Evolutionary conservation across 2,888 invertebrate genomes (phyloP).

Genomic region (Drosophila putrida): DNA sequence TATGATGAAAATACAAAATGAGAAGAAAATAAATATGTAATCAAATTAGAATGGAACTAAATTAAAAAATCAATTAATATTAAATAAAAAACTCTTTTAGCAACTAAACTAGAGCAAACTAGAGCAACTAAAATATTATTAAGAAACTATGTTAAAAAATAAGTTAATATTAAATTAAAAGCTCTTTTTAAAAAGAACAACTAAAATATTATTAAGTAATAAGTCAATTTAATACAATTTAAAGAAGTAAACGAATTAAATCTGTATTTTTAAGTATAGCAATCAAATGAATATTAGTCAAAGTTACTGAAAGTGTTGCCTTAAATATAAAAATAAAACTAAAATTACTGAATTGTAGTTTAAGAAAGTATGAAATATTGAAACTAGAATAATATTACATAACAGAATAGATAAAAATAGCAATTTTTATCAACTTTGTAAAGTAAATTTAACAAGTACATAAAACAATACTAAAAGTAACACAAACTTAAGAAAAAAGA

Average conservation of each 20-base stretch:
- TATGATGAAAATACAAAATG: slow-evolving; percentile 22
- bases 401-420: not conserved
- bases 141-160: not conserved
- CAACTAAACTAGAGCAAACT: slow-evolving; percentile 3
- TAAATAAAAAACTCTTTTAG: not conserved
- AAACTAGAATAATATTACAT: not conserved
- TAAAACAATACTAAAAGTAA: slow-evolving; percentile 2
- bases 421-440: not conserved
- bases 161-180: not conserved
- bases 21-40: slow-evolving; percentile 4
- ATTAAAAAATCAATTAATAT: not conserved
- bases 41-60: slow-evolving; percentile 14
- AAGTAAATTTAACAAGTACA: not conserved
- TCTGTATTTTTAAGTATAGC: no score
- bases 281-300: no score
- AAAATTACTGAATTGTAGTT: not conserved
- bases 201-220: not conserved
- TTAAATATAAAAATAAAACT: not conserved
- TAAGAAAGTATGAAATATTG: not conserved
- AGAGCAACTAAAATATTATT: no score
- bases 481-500: slow-evolving; percentile 1
- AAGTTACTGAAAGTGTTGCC: no score
- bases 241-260: no score
- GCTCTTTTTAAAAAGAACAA: no score
- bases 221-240: not conserved